phyloP scores from a whole-genome alignment of 2,888 invertebrate species.

The Brachypterus glaber region DNA sequence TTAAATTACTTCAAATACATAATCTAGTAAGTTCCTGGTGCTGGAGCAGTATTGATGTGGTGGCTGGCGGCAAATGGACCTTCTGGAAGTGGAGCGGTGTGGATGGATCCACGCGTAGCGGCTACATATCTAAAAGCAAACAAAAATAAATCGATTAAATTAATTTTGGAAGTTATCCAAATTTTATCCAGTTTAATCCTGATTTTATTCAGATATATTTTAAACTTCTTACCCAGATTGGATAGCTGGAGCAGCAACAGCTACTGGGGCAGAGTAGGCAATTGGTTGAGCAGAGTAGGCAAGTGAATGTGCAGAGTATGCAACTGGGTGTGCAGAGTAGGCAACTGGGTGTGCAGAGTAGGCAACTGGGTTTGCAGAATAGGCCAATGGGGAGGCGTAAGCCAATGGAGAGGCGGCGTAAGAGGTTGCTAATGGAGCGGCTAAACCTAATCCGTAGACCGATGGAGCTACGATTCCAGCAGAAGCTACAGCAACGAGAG shows the following conservation, averaged over 20 bases:
- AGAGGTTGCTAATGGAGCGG: constrained; percentile 17
- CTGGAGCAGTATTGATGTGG: constrained; percentile 47
- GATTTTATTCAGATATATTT: background rate
- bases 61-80: constrained; percentile 35
- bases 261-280: constrained; percentile 23
- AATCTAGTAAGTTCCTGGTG: constrained; percentile 43
- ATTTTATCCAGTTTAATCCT: background rate
- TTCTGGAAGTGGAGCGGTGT: constrained; percentile 47
- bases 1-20: too few species aligned
- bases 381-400: constrained; percentile 21
- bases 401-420: constrained; percentile 21
- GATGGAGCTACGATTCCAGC: constrained; percentile 23
- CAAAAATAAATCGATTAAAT: constrained; percentile 4
- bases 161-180: background rate
- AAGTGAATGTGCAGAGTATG: constrained; percentile 15
- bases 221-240: constrained; percentile 29
- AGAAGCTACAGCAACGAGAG: constrained; percentile 32
- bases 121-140: constrained; percentile 41
- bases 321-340: constrained; percentile 20
- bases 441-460: constrained; percentile 19
- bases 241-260: constrained; percentile 28
- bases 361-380: constrained; percentile 18
- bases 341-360: constrained; percentile 27
- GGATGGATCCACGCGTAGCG: constrained; percentile 47
- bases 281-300: constrained; percentile 16